A percentile compares a stretch with the other conserved stretches of the same genome.
These are phyloP conservation scores for Tetanocera ferruginea DNA, from an alignment of 2,888 invertebrate genomes.

Conservation along the genomic window DNA sequence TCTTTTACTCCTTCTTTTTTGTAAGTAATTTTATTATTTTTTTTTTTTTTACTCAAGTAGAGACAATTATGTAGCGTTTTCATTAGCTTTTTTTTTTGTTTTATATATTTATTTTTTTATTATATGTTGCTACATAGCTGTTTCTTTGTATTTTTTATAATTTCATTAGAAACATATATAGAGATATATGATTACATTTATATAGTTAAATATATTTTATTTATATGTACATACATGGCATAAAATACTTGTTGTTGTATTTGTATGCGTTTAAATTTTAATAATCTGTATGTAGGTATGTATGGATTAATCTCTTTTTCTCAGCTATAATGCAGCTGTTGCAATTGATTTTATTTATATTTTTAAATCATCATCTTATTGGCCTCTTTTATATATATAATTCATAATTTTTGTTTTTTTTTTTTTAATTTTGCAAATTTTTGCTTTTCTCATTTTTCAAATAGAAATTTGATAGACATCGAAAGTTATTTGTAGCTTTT, in stretches of 20 bases:
- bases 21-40: background rate
- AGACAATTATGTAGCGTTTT: background rate
- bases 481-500: conserved; percentile 17
- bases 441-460: background rate
- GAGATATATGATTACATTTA: background rate
- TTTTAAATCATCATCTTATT: background rate
- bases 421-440: background rate
- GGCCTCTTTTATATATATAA: background rate
- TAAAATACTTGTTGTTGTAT: background rate
- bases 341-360: background rate
- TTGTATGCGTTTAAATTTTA: conserved; percentile 2
- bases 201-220: background rate
- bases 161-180: no score
- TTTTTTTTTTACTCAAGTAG: background rate
- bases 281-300: conserved; percentile 16
- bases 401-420: no score
- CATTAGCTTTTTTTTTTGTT: background rate
- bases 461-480: conserved; percentile 21
- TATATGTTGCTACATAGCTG: no score
- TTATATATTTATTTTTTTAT: background rate
- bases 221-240: conserved; percentile 5
- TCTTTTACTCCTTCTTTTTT: background rate
- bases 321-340: no score
- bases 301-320: conserved; percentile 11
- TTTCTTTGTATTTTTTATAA: no score